phyloP scores from a whole-genome alignment of 1,140 invertebrate species.

The Lepidurus apus region DNA sequence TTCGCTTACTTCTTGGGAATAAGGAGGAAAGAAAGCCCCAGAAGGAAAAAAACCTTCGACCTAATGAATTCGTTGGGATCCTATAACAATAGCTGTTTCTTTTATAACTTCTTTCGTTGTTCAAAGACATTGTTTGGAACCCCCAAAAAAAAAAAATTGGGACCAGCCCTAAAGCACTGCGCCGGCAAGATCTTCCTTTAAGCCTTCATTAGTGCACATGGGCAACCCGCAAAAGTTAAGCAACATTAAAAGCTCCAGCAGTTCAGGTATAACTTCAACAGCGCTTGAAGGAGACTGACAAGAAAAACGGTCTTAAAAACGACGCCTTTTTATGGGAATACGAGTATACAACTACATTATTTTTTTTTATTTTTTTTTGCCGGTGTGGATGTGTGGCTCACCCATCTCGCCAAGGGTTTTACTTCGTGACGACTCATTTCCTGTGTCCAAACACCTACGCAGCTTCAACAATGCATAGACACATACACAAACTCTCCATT shows the following conservation, averaged over 20 bases:
- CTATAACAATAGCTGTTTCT: not conserved
- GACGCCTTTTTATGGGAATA: not conserved
- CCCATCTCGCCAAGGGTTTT: not conserved
- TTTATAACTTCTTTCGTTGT: not conserved
- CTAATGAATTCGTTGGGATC: conserved; percentile 11
- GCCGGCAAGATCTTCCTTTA: not conserved
- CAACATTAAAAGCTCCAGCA: not conserved
- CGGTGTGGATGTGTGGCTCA: not conserved
- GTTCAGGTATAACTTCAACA: not conserved
- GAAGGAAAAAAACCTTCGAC: not conserved
- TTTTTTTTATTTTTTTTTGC: not conserved
- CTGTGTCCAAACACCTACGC: conserved; percentile 20
- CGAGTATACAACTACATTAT: no score
- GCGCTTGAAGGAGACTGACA: not conserved
- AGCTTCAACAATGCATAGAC: conserved; percentile 5
- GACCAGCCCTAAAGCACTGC: not conserved
- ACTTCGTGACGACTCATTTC: conserved; percentile 14
- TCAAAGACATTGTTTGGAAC: not conserved
- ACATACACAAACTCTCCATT: not conserved
- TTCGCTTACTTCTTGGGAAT: not conserved
- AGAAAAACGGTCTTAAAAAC: conserved; percentile 18
- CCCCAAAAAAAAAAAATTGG: not conserved
- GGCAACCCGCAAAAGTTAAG: not conserved
- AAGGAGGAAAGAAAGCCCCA: not conserved
- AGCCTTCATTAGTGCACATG: conserved; percentile 4